phyloP scores from a whole-genome alignment of 2,113 vertebrate species.

The Heloderma charlesbogerti region DNA sequence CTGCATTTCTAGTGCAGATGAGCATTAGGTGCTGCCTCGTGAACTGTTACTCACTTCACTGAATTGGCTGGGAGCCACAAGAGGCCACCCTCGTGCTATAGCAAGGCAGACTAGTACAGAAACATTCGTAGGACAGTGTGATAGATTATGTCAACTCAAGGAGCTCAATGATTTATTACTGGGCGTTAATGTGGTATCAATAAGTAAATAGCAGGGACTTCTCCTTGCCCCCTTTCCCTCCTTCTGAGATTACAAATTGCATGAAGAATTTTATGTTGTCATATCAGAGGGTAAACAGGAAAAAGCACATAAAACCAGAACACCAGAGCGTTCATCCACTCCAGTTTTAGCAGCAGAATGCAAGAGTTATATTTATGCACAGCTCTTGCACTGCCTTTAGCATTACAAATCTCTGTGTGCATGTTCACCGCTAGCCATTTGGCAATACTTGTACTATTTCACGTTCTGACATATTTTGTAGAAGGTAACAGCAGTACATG shows the following conservation, averaged over 20 bases:
- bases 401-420: not conserved
- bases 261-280: slow-evolving; percentile 24
- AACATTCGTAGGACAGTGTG: not conserved
- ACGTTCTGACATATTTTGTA: not conserved
- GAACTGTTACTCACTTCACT: not conserved
- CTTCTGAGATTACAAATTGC: not conserved
- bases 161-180: slow-evolving; percentile 15
- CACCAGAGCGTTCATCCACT: not conserved
- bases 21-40: not conserved
- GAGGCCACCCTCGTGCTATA: slow-evolving; percentile 17
- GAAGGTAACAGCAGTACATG: not conserved
- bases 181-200: not conserved
- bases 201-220: slow-evolving; percentile 1
- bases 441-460: not conserved
- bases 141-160: not conserved
- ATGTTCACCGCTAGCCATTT: not conserved
- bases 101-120: not conserved
- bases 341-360: slow-evolving; percentile 2
- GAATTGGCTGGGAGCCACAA: slow-evolving; percentile 3
- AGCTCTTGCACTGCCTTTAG: slow-evolving; percentile 73
- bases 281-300: not conserved
- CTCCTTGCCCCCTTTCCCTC: not conserved
- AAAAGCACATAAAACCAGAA: slow-evolving; percentile 4
- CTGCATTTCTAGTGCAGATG: not conserved
- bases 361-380: slow-evolving; percentile 63